Evolutionary conservation across 1,140 invertebrate species (phyloP).

Genomic region (Drosophila mayri): DNA sequence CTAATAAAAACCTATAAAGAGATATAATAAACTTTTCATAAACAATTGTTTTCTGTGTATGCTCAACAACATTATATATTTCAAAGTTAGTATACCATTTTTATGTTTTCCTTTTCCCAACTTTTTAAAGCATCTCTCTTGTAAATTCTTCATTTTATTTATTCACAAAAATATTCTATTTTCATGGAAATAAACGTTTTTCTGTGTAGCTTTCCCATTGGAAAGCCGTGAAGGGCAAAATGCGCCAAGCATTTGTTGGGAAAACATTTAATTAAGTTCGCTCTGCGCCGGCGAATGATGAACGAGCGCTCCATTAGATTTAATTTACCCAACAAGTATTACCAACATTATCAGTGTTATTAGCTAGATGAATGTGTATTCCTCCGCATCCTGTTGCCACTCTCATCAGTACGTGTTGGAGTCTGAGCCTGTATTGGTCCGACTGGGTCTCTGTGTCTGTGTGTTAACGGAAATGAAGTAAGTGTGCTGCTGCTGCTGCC

Average conservation of each 20-base stretch:
- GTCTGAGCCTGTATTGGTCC: slow-evolving; percentile 6
- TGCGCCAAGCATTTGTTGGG: slow-evolving; percentile 40
- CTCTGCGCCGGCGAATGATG: slow-evolving; percentile 48
- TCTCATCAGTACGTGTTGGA: not conserved
- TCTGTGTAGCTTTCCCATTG: not conserved
- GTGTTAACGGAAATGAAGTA: slow-evolving; percentile 63
- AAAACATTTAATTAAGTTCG: slow-evolving; percentile 71
- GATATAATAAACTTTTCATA: not conserved
- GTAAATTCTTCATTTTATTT: not conserved
- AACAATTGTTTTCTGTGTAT: not conserved
- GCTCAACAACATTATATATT: too few relatives aligned
- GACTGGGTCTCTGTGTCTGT: slow-evolving; percentile 2
- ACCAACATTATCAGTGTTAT: slow-evolving; percentile 52
- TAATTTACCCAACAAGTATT: slow-evolving; percentile 74
- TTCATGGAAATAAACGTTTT: not conserved
- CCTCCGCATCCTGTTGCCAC: not conserved
- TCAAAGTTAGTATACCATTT: not conserved
- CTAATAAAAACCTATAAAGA: too few relatives aligned
- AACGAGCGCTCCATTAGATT: slow-evolving; percentile 63
- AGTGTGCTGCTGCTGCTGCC: slow-evolving; percentile 38
- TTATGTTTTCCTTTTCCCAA: not conserved
- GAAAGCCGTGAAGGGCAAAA: slow-evolving; percentile 6
- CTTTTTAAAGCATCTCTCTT: too few relatives aligned
- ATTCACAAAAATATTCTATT: not conserved
- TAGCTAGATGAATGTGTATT: slow-evolving; percentile 47